Conservation (phyloP, 2,797 vertebrate species). For the Galagoides demidoff region DNA sequence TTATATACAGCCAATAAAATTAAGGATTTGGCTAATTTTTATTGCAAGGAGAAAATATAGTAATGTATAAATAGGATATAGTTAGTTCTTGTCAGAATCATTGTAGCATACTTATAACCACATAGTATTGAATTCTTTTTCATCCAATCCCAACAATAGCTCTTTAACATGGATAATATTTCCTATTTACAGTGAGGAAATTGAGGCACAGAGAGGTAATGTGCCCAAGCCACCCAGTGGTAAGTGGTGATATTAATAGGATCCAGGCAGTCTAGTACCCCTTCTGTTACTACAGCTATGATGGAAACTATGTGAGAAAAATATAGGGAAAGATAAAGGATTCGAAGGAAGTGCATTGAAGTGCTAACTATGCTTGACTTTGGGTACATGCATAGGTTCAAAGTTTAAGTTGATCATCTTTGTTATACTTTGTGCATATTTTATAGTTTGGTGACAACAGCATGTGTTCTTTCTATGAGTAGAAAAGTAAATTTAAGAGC, state of each 20-base stretch:
- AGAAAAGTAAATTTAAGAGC: conserved; percentile 16
- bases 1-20: background rate
- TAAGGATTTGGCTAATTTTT: conserved; percentile 27
- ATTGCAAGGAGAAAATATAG: background rate
- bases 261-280: background rate
- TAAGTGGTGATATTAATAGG: background rate
- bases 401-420: background rate
- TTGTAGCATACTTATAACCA: background rate
- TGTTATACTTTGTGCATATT: background rate
- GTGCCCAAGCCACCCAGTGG: background rate
- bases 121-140: background rate
- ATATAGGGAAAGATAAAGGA: background rate
- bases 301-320: background rate
- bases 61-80: background rate
- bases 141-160: background rate
- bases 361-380: background rate
- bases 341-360: background rate
- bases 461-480: background rate
- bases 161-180: background rate
- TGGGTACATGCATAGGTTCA: background rate
- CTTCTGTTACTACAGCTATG: background rate
- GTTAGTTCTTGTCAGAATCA: background rate
- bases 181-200: background rate
- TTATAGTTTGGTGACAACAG: background rate
- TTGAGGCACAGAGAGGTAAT: background rate